Conservation (phyloP, 2,797 vertebrate genomes). For the Hephaestus fuliginosus region DNA sequence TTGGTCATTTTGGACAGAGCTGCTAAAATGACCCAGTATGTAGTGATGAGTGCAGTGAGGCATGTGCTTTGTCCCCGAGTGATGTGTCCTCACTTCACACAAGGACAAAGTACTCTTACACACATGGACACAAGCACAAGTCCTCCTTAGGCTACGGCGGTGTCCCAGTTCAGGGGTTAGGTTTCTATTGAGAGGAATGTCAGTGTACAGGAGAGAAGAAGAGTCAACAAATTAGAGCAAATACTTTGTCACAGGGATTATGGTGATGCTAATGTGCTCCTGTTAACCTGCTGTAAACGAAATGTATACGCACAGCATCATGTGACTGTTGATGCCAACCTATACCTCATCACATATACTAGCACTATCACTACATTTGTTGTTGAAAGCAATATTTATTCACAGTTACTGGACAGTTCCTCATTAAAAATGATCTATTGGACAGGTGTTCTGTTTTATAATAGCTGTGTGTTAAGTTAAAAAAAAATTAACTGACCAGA, state of each 20-base stretch:
- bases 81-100: slow-evolving; percentile 58
- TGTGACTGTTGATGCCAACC: neutral
- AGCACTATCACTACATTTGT: neutral
- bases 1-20: slow-evolving; percentile 66
- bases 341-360: neutral
- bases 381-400: neutral
- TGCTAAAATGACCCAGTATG: slow-evolving; percentile 56
- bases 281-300: neutral
- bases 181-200: slow-evolving; percentile 82
- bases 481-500: neutral
- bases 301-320: neutral
- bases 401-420: neutral
- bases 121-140: neutral
- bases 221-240: slow-evolving; percentile 35
- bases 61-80: slow-evolving; percentile 53
- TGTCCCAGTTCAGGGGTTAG: slow-evolving; percentile 81
- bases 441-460: neutral
- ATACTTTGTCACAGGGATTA: slow-evolving; percentile 78
- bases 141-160: slow-evolving; percentile 45
- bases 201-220: slow-evolving; percentile 21
- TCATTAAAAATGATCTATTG: neutral
- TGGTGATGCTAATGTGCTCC: neutral
- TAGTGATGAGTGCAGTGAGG: slow-evolving; percentile 58
- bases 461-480: neutral
- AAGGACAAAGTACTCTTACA: slow-evolving; percentile 36